Percentiles rank a stretch among this genome's conserved stretches.
phyloP scores from a whole-genome alignment of 92 coral and sea anemone genomes.

The Micromussa lordhowensis region DNA sequence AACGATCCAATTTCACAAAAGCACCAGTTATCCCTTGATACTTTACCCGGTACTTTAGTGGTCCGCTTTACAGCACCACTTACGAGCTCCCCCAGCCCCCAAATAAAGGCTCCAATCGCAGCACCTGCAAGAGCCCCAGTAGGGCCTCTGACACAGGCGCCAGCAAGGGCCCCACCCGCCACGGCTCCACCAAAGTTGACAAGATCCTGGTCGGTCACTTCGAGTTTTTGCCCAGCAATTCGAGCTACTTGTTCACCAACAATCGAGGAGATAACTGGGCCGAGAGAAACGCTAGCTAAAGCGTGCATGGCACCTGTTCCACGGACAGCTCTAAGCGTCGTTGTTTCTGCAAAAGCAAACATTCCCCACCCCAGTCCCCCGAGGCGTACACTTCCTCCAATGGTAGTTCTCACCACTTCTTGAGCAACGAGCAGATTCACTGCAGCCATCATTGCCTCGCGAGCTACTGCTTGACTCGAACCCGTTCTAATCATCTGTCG shows the following conservation, averaged over 20 bases:
- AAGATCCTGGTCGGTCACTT: conserved; percentile 5
- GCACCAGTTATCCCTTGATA: conserved; percentile 19
- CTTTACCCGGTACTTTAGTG: not conserved
- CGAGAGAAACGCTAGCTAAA: not conserved
- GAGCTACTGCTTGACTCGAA: conserved; percentile 5
- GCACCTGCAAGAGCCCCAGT: conserved; percentile 26
- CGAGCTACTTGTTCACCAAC: conserved; percentile 28
- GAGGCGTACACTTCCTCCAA: conserved; percentile 12
- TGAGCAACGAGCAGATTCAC: conserved; percentile 15
- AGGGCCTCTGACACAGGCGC: conserved; percentile 19
- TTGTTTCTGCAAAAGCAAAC: conserved; percentile 26
- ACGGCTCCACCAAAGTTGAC: conserved; percentile 6
- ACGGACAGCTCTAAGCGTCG: conserved; percentile 5
- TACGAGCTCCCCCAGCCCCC: conserved; percentile 20
- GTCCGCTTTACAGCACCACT: conserved; percentile 6
- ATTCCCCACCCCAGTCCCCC: not conserved
- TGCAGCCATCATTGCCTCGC: conserved; percentile 10
- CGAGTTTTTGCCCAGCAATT: conserved; percentile 13
- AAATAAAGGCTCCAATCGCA: conserved; percentile 3
- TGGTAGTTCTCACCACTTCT: conserved; percentile 21
- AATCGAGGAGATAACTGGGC: conserved; percentile 24
- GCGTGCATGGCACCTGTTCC: not conserved
- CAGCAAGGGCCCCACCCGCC: conserved; percentile 12
- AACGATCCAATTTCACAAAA: conserved; percentile 26
- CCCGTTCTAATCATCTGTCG: conserved; percentile 3